Percentiles rank a stretch among this genome's conserved stretches.
phyloP scores from a whole-genome alignment of 2,888 invertebrate species.

The Nomada fabriciana region DNA sequence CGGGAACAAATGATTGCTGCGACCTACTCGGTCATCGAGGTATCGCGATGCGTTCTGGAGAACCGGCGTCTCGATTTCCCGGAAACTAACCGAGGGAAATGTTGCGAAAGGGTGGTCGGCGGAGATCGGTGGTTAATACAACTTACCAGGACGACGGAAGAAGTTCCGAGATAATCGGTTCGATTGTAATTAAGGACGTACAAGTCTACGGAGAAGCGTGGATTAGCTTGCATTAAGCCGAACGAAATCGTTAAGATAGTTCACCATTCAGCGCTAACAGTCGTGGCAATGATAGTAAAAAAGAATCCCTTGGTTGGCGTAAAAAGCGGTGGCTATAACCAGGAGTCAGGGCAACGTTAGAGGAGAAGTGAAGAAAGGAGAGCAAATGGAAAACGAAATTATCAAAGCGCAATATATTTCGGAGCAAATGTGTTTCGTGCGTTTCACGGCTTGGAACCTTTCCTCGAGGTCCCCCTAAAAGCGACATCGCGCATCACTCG shows the following conservation, averaged over 20 bases:
- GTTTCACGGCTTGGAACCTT: neutral
- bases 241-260: neutral
- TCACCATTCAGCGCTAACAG: constrained; percentile 1
- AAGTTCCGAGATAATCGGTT: constrained; percentile 1
- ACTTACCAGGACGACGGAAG: neutral
- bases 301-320: neutral
- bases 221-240: neutral
- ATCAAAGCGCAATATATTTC: constrained; percentile 15
- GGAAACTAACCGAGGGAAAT: no score
- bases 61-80: neutral
- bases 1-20: neutral
- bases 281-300: neutral
- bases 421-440: neutral
- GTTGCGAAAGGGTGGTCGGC: no score
- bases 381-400: neutral
- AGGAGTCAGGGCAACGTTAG: neutral
- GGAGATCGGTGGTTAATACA: neutral
- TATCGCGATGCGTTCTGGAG: neutral
- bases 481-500: constrained; percentile 7
- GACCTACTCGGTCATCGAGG: neutral
- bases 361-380: neutral
- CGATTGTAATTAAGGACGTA: constrained; percentile 29
- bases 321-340: constrained; percentile 2
- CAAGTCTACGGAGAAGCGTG: neutral
- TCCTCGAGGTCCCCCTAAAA: neutral